Base-by-base conservation (phyloP, 2,888 invertebrate species). In the Tinea pellionella region DNA sequence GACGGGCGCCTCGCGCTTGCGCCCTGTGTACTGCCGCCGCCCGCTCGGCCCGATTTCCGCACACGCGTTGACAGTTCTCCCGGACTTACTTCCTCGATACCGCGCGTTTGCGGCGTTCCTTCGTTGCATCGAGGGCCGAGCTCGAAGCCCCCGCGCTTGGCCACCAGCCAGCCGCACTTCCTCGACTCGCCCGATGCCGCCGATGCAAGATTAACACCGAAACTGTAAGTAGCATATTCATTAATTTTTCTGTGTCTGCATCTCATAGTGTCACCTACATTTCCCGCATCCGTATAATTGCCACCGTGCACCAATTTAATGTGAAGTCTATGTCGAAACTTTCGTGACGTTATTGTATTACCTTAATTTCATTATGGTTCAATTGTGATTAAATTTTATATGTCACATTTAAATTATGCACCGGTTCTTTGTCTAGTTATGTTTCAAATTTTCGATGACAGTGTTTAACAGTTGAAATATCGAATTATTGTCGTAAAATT, bases 61-160 rank as follows among this genome's bases (percentile, higher is more conserved):
- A 83, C 86, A 80, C 80, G 80, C 89, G 88, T 87, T 89, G 89
- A 90, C 90, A 90, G 90, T 89, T 88, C 88, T 80, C 84, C 82
- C 78, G 81, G 81, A 79, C 80, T 78, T 80, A 83, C 80, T 85
- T 88, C 88, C 89, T 83, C 82, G 80, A 81, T 72, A 76, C 74
- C 74, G 81, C 82, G 86, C 77, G 83, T 84, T 74, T 77, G 77
- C 76, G 78, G 41, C 60, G 60, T 55, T 32, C 16, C 15, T 12
- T 47, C 73, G 75, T 71, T 77, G 71, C 74, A 74, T 64, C 65
- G 24, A 59, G 41, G 53, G 47, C 53, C 56, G 61, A 61, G 57
- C 61, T 43, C 61, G 59, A 16, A 29, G 59, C 63, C 60, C 61
- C 61, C 62, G 66, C 66, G 68, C 68, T 65, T 24, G 53, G 53